Percentiles rank a stretch among this genome's conserved stretches.
Conservation (phyloP, 2,113 vertebrate species). For the Thunnus thynnus region DNA sequence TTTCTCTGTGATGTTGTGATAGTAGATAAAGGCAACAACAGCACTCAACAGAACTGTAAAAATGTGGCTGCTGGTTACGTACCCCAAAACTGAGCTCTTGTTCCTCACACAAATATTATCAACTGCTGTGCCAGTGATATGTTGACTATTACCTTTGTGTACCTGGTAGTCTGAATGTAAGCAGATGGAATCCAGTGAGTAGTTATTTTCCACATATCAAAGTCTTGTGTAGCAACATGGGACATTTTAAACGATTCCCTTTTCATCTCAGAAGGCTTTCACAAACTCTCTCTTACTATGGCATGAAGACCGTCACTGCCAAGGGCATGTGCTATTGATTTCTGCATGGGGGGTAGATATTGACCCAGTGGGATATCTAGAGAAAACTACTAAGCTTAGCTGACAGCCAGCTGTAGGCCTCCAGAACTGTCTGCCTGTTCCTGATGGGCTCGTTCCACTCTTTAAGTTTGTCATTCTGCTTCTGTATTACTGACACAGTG, state of each 20-base stretch:
- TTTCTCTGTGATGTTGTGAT: not conserved
- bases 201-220: not conserved
- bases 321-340: conserved; percentile 34
- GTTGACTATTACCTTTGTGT: not conserved
- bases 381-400: conserved; percentile 1
- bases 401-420: conserved; percentile 15
- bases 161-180: not conserved
- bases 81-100: not conserved
- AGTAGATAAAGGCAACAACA: not conserved
- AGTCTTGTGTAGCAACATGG: not conserved
- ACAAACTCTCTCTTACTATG: not conserved
- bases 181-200: not conserved
- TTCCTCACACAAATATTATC: not conserved
- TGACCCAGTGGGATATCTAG: not conserved
- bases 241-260: not conserved
- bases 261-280: not conserved
- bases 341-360: not conserved
- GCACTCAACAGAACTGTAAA: not conserved
- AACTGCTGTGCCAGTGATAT: not conserved
- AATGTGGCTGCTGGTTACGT: too few species aligned
- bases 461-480: not conserved
- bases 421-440: not conserved
- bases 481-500: not conserved
- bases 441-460: conserved; percentile 8
- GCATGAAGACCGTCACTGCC: conserved; percentile 11